Evolutionary conservation across 92 coral and sea anemone species (phyloP), one percentile per base, ranked within the genome.

Genomic region (Meandrina meandrites): DNA sequence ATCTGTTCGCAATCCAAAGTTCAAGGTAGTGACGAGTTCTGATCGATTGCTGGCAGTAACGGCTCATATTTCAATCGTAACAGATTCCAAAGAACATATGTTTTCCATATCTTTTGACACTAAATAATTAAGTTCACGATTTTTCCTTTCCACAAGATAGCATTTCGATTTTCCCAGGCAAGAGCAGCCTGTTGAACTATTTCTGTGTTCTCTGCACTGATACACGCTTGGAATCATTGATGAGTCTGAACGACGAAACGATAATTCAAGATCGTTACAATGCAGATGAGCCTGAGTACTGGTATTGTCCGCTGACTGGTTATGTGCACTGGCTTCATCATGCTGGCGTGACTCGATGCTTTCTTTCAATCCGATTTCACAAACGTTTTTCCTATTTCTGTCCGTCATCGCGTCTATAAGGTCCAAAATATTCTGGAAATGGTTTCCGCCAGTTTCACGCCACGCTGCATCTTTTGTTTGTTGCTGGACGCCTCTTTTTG

Each of bases 371-470:
- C 83, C 91, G 16, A 69, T 79, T 10, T 60, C 68, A 51, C 79
- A 27, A 45, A 28, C 57, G 12, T 76, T 56, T 76, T 75, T 86
- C 27, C 86, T 76, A 19, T 82, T 87, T 45, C 84, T 89, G 24
- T 91, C 94, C 0, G 96, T 93, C 98, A 91, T 93, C 48, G 90
- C 88, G 48, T 94, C 98, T 10, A 94, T 94, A 50, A 94, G 90
- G 32, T 94, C 98, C 60, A 94, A 91, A 27, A 94, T 94, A 80
- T 92, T 93, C 85, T 94, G 98, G 70, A 94, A 91, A 80, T 93
- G 94, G 37, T 88, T 81, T 84, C 94, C 90, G 53, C 93, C 90
- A 50, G 76, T 73, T 32, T 91, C 94, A 13, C 81, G 82, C 75
- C 62, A 64, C 58, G 51, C 54, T 37, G 58, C 28, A 9, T 13